phyloP scores from a whole-genome alignment of 2,888 invertebrate genomes.

The Leptogaster cylindrica region DNA sequence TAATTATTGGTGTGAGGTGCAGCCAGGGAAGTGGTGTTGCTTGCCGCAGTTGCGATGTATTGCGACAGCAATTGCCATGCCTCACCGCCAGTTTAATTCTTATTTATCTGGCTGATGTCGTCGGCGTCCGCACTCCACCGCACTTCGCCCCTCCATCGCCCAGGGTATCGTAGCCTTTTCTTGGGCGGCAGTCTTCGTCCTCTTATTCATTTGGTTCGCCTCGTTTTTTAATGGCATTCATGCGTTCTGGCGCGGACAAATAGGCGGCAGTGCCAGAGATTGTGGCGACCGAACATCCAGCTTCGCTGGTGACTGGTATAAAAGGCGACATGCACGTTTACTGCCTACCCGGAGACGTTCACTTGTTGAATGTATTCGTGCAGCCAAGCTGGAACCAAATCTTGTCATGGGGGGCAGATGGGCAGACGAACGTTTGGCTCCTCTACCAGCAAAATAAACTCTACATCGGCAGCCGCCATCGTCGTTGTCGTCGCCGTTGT shows the following conservation, averaged over 20 bases:
- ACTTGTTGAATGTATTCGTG: slow-evolving; percentile 37
- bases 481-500: neutral
- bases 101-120: slow-evolving; percentile 35
- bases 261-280: slow-evolving; percentile 41
- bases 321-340: slow-evolving; percentile 8
- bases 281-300: slow-evolving; percentile 28
- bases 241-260: slow-evolving; percentile 44
- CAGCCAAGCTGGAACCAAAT: slow-evolving; percentile 37
- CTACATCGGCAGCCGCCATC: slow-evolving; percentile 1
- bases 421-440: too few relatives aligned
- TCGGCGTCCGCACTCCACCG: slow-evolving; percentile 4
- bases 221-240: slow-evolving; percentile 40
- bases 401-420: slow-evolving; percentile 4
- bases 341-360: neutral
- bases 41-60: slow-evolving; percentile 1
- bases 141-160: slow-evolving; percentile 2
- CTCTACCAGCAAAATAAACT: too few relatives aligned
- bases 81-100: slow-evolving; percentile 31
- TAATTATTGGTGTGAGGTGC: slow-evolving; percentile 12
- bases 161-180: slow-evolving; percentile 2
- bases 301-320: slow-evolving; percentile 34
- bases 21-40: slow-evolving; percentile 2
- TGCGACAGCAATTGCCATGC: slow-evolving; percentile 36
- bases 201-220: slow-evolving; percentile 34
- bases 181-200: slow-evolving; percentile 15